Base-by-base conservation (phyloP, 2,113 vertebrate species). In the Callorhinus ursinus region DNA sequence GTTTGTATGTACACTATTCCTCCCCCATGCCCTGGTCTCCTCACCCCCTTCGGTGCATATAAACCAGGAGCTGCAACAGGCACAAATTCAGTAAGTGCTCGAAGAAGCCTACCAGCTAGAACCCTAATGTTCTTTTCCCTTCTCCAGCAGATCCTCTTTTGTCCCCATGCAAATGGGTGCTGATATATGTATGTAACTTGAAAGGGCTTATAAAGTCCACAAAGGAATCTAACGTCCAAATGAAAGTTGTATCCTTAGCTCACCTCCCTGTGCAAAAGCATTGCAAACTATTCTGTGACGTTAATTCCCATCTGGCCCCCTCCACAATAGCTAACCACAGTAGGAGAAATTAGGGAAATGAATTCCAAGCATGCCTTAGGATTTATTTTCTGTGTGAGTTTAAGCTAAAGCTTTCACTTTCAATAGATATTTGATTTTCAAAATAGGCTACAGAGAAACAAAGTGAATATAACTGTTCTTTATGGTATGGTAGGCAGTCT, bases 231-330 rank as follows among this genome's bases (percentile, higher is more conserved):
- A 24, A 96, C 46, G 59, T 79, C 21, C 97, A 93, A 89, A 98
- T 96, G 76, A 88, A 97, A 97, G 55, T 79, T 61, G 51, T 97
- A 84, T 96, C 96, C 98, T 98, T 96, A 92, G 76, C 57, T 98
- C 88, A 97, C 97, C 96, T 95, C 67, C 7, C 63, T 61, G 67
- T 71, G 55, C 28, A 55, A 83, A 80, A 91, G 9, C 61, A 82
- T 46, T 93, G 77, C 65, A 79, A 94, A 97, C 92, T 97, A 94
- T 93, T 96, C 86, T 63, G 69, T 87, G 79, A 89, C 46, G 61
- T 91, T 91, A 95, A 97, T 98, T 77, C 85, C 85, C 72, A 89
- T 96, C 86, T 93, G 85, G 88, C 90, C 88, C 63, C 71, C 77
- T 90, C 84, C 57, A 84, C 18, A 36, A 61, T 14, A 31, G 26